Evolutionary conservation across 2,888 invertebrate species (phyloP), one percentile per base, ranked within the genome.

Genomic region (Epirrhoe tristata): DNA sequence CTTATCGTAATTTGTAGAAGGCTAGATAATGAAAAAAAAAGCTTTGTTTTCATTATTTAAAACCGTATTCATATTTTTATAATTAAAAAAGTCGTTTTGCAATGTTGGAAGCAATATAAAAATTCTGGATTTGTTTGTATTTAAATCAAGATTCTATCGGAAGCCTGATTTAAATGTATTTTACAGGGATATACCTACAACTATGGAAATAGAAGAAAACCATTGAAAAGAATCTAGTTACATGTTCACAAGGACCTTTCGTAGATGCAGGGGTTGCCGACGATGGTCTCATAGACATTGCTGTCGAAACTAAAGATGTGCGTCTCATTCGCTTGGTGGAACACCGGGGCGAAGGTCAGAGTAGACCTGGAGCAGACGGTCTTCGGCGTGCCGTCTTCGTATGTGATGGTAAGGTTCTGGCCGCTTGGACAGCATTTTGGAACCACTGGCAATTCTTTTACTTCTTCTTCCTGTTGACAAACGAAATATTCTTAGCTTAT

Each of bases 181-280:
- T 24, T 24, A 24, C 39, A 12, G 3, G 39, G 12, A 5, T 12
- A 43, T 43, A 10, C 10, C 12, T 43, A 12, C 4, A 43, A 12
- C 12, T 12, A 43, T 43, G 12, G 39, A 43, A 43, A 43, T 57
- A 52, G 39, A 12, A 50, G 51, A 64, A 62, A 65, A 66, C 63
- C 66, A 70, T 65, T 63, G 54, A 55, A 56, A 67, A 65, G 63
- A 69, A 61, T 72, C 69, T 70, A 68, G 75, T 69, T 71, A 71
- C 71, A 74, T 73, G 73, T 67, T 75, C 70, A 76, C 69, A 80
- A 71, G 73, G 79, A 95, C 95, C 91, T 95, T 81, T 93, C 93
- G 78, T 92, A 90, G 71, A 76, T 78, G 80, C 95, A 95, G 54
- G 94, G 95, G 76, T 93, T 93, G 24, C 95, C 95, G 54, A 94